phyloP scores from a whole-genome alignment of 2,888 invertebrate species.

The Leistus spinibarbis region DNA sequence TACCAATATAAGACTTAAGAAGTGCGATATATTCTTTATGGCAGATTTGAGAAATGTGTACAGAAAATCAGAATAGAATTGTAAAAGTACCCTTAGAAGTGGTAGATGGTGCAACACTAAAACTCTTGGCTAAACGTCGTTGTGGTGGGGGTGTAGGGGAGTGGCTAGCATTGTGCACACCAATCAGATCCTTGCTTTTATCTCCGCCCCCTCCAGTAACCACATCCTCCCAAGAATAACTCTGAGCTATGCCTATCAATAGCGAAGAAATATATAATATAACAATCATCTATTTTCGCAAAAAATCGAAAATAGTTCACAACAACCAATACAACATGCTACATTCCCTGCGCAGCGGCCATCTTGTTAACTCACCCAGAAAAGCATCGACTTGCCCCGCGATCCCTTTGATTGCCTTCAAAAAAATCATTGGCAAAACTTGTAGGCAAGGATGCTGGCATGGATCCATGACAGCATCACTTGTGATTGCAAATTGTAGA shows the following conservation, averaged over 20 bases:
- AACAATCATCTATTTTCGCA: too few relatives aligned
- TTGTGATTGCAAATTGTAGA: conserved; percentile 78
- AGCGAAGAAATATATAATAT: background rate
- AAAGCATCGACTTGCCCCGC: conserved; percentile 95
- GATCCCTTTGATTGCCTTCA: conserved; percentile 91
- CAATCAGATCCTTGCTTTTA: conserved; percentile 53
- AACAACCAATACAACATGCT: background rate
- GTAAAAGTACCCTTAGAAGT: conserved; percentile 63
- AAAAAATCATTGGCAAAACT: conserved; percentile 85
- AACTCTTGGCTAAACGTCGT: conserved; percentile 88
- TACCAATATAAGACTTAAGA: too few relatives aligned
- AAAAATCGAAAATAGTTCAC: too few relatives aligned
- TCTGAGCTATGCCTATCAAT: conserved; percentile 58
- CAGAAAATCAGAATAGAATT: background rate
- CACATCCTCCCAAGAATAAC: conserved; percentile 60
- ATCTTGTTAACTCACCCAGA: conserved; percentile 69
- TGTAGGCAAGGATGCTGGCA: conserved; percentile 89
- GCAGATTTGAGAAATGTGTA: background rate
- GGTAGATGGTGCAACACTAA: conserved; percentile 82
- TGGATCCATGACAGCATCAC: conserved; percentile 80
- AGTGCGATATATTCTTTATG: too few relatives aligned
- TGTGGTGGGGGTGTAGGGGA: conserved; percentile 85
- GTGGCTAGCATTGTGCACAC: conserved; percentile 60
- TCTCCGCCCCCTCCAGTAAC: conserved; percentile 56
- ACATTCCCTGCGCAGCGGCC: background rate